A percentile compares a stretch with the other conserved stretches of the same genome.
Conservation (phyloP, 2,888 invertebrate genomes). For the Acleris laterana region DNA sequence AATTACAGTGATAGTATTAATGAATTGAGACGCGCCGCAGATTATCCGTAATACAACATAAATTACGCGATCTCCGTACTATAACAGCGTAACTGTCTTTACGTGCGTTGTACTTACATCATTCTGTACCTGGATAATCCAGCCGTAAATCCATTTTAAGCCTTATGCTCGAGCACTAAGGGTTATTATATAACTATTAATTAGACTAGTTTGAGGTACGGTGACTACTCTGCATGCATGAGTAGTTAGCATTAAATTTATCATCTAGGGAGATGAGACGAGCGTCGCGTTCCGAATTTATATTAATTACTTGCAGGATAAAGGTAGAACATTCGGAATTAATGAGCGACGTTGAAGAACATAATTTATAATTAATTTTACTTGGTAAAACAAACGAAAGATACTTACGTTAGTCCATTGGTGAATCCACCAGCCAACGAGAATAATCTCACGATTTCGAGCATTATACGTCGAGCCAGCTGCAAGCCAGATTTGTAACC, state of each 20-base stretch:
- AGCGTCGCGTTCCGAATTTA: slow-evolving; percentile 27
- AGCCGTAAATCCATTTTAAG: slow-evolving; percentile 3
- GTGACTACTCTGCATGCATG: slow-evolving; percentile 24
- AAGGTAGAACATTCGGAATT: slow-evolving; percentile 10
- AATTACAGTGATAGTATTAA: slow-evolving; percentile 44
- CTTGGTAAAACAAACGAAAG: no score
- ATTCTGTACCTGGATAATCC: neutral
- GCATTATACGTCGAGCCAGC: no score
- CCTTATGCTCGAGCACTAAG: slow-evolving; percentile 27
- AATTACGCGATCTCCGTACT: slow-evolving; percentile 8
- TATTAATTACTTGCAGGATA: slow-evolving; percentile 23
- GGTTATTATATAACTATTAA: slow-evolving; percentile 31
- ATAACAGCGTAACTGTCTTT: slow-evolving; percentile 12
- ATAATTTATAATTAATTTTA: neutral
- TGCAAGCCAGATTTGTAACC: no score
- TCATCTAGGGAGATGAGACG: slow-evolving; percentile 24
- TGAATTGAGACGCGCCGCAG: slow-evolving; percentile 40
- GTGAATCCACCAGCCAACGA: no score
- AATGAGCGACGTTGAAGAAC: neutral
- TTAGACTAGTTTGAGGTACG: slow-evolving; percentile 36
- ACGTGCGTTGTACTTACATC: neutral
- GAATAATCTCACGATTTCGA: no score
- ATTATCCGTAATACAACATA: slow-evolving; percentile 36
- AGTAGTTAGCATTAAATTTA: slow-evolving; percentile 29
- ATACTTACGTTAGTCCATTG: no score